Conservation (phyloP, 2,113 vertebrate species). For the Probosciger aterrimus region DNA sequence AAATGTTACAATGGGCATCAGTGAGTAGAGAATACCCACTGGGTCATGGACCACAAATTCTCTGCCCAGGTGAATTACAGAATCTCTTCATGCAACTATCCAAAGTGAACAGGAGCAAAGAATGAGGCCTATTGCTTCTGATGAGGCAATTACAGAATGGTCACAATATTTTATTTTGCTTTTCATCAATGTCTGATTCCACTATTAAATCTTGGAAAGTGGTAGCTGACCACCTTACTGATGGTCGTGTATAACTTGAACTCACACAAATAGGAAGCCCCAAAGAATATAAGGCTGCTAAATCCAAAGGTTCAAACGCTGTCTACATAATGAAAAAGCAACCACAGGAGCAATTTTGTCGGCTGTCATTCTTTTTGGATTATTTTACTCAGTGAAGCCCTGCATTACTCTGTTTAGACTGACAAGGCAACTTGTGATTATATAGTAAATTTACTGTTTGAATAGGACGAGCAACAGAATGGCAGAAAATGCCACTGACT, state of each 20-base stretch:
- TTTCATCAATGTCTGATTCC: neutral
- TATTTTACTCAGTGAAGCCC: slow-evolving; percentile 21
- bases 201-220: neutral
- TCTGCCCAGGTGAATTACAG: neutral
- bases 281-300: neutral
- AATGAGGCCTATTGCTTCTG: neutral
- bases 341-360: slow-evolving; percentile 30
- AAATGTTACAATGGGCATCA: neutral
- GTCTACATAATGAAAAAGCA: slow-evolving; percentile 23
- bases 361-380: slow-evolving; percentile 34
- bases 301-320: slow-evolving; percentile 35
- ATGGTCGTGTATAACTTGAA: neutral
- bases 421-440: slow-evolving; percentile 61
- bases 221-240: neutral
- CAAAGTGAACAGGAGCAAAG: neutral
- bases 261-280: neutral
- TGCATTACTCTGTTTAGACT: slow-evolving; percentile 44
- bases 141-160: neutral
- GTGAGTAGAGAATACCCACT: neutral
- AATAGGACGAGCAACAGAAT: slow-evolving; percentile 22
- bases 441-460: slow-evolving; percentile 65
- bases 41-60: neutral
- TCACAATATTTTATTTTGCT: neutral
- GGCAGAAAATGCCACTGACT: slow-evolving; percentile 25
- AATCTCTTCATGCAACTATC: neutral